Base-by-base conservation (phyloP, 1,140 invertebrate genomes). In the Pachyrhynchus sulphureomaculatus region DNA sequence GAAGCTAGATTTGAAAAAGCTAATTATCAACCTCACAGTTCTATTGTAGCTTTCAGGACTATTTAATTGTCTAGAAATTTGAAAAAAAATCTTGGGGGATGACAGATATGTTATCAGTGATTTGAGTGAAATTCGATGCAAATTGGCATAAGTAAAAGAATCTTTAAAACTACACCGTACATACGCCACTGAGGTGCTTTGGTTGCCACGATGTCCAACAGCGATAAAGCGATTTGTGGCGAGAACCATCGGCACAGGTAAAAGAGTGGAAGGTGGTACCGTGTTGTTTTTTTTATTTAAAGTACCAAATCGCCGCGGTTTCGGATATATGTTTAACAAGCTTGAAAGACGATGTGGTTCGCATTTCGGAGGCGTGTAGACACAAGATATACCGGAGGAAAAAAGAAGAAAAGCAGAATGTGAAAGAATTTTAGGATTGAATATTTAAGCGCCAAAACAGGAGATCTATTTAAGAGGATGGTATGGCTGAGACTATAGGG, bases 201-300 rank as follows among this genome's bases (percentile, higher is more conserved):
- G 48, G 48, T 53, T 52, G 58, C 49, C 49, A 52, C 58, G 58
- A 61, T 61, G 49, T 61, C 58, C 58, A 61, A 61, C 48, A 47
- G 58, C 58, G 58, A 61, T 61, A 61, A 61, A 61, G 58, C 58
- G 58, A 61, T 61, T 61, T 61, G 58, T 61, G 58, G 58, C 49
- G 48, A 59, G 58, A 61, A 61, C 58, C 58, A 61, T 49, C 58
- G 58, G 39, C 58, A 61, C 58, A 61, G 58, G 58, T 61, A 61
- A 61, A 61, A 52, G 58, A 52, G 39, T 36, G 23, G 58, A 61
- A 61, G 58, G 49, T 61, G 58, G 58, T 61, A 61, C 58, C 48
- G 9, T 12, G 26, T 34, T 15, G 34, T 37, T 59, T 41, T 32
- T 42, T 32, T 20, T 18, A 34, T 32, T n/a, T 26, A 51, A 37